phyloP scores from a whole-genome alignment of 2,888 invertebrate species.

The Hyposoter didymator region DNA sequence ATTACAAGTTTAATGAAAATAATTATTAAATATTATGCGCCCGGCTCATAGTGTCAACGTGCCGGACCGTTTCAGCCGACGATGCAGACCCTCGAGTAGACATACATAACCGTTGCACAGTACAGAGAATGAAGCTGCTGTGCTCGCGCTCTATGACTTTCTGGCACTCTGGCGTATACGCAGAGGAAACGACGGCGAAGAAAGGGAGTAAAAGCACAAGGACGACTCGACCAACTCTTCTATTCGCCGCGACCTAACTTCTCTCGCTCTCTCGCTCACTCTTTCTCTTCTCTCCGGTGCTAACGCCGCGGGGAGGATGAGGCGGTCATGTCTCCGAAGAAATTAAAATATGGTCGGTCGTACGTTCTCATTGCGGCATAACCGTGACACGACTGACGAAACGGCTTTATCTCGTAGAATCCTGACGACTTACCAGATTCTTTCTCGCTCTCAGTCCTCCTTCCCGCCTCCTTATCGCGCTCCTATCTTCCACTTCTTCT shows the following conservation, averaged over 20 bases:
- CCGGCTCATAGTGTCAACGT: conserved; percentile 79
- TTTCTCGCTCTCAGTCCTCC: conserved; percentile 41
- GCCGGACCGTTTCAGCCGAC: conserved; percentile 26
- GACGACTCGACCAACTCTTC: conserved; percentile 47
- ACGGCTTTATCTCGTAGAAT: conserved; percentile 78
- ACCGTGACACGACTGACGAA: conserved; percentile 83
- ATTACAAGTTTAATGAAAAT: conserved; percentile 84
- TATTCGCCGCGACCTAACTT: conserved; percentile 45
- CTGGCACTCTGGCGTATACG: conserved; percentile 50
- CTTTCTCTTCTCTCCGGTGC: conserved; percentile 9
- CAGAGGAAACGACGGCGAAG: conserved; percentile 64
- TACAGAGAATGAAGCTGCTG: conserved; percentile 28
- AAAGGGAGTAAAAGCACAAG: conserved; percentile 59
- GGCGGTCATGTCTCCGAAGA: conserved; percentile 80
- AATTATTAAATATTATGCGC: conserved; percentile 84
- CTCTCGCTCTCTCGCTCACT: neutral
- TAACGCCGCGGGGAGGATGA: conserved; percentile 73
- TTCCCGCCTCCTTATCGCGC: conserved; percentile 59
- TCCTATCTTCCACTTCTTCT: conserved; percentile 45
- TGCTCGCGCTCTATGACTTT: conserved; percentile 38
- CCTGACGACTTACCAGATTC: conserved; percentile 68
- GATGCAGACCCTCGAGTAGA: conserved; percentile 56
- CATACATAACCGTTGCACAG: conserved; percentile 27
- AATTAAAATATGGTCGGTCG: conserved; percentile 83
- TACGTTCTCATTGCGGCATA: conserved; percentile 83